These are phyloP conservation scores for Akabosia matsudoensis DNA, from an alignment of 1,140 invertebrate species.

Conservation along the genomic window DNA sequence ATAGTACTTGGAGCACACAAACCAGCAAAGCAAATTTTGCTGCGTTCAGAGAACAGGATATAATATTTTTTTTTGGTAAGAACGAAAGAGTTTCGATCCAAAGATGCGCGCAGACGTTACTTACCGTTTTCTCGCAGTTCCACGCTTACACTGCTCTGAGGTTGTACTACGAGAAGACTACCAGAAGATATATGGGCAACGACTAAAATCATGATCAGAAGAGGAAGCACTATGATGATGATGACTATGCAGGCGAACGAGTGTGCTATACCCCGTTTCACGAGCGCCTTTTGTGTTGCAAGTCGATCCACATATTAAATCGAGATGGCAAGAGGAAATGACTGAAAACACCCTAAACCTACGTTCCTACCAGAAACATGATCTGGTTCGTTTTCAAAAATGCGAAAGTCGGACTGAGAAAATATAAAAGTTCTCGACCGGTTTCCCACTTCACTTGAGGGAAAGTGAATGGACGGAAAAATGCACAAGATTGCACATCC, in stretches of 20 bases:
- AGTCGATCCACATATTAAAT: no score
- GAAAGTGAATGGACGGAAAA: no score
- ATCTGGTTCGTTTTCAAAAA: no score
- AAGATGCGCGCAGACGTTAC: slow-evolving; percentile 15
- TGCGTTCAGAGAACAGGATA: not conserved
- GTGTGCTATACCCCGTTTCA: no score
- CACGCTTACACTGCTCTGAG: not conserved
- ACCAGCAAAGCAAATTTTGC: not conserved
- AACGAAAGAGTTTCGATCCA: slow-evolving; percentile 12
- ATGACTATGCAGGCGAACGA: not conserved
- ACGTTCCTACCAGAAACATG: no score
- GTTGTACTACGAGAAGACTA: not conserved
- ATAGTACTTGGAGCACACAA: not conserved
- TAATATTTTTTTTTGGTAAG: not conserved
- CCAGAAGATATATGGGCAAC: not conserved
- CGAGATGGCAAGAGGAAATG: no score
- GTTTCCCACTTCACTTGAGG: no score
- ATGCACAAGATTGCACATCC: no score
- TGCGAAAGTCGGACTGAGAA: no score
- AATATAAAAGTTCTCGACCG: no score
- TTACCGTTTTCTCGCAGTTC: not conserved
- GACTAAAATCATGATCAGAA: not conserved
- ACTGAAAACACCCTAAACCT: no score
- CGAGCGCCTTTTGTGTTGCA: no score
- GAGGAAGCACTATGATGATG: not conserved